Percentiles rank a stretch among this genome's conserved stretches.
Evolutionary conservation across 1,140 invertebrate genomes (phyloP).

Genomic region (Maconellicoccus hirsutus): DNA sequence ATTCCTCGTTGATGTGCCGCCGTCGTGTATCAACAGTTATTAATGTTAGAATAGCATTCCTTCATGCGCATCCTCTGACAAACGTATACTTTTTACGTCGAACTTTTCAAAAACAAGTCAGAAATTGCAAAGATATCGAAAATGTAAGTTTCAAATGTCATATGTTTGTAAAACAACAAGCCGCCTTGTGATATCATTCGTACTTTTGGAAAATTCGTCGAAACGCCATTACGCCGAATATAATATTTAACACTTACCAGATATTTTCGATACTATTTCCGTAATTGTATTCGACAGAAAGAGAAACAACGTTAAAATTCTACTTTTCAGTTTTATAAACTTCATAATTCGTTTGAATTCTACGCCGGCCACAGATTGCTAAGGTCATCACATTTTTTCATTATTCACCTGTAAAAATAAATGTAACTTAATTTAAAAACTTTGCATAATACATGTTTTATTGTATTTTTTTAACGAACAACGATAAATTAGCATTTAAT

Average conservation of each 20-base stretch:
- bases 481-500: too few relatives aligned
- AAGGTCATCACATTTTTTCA: constrained; percentile 5
- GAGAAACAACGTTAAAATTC: background rate
- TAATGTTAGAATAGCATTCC: too few relatives aligned
- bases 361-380: background rate
- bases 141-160: too few relatives aligned
- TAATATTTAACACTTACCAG: background rate
- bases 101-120: too few relatives aligned
- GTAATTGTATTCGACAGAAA: background rate
- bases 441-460: too few relatives aligned
- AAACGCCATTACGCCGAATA: background rate
- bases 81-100: too few relatives aligned
- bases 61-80: too few relatives aligned
- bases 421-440: background rate
- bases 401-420: background rate
- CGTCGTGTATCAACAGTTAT: too few relatives aligned
- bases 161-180: too few relatives aligned
- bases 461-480: too few relatives aligned
- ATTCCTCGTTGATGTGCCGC: too few relatives aligned
- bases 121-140: too few relatives aligned
- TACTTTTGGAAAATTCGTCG: background rate
- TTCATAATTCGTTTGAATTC: background rate
- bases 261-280: background rate
- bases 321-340: background rate
- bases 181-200: background rate